These are phyloP conservation scores for Esox lucius DNA, from an alignment of 2,797 vertebrate genomes.

Conservation along the genomic window DNA sequence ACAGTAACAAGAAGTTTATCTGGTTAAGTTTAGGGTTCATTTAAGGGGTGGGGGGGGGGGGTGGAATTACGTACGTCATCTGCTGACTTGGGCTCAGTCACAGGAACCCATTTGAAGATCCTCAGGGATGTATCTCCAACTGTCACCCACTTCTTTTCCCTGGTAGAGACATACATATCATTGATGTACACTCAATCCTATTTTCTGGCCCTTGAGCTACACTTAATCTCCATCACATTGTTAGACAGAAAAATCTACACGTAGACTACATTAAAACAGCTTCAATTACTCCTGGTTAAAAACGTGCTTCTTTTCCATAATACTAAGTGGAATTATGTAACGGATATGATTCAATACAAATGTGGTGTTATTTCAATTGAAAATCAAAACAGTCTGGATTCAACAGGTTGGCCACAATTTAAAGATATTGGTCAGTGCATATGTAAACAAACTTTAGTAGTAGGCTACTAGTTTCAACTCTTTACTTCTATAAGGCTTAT, in stretches of 20 bases:
- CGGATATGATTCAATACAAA: not conserved
- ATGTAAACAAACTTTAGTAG: not conserved
- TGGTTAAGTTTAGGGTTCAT: too few relatives aligned
- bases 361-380: not conserved
- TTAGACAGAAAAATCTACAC: constrained; percentile 1
- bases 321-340: not conserved
- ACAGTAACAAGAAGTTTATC: too few relatives aligned
- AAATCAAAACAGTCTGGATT: not conserved
- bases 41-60: not conserved
- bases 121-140: constrained; percentile 97
- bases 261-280: not conserved
- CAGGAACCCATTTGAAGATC: constrained; percentile 99
- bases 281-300: not conserved
- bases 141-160: constrained; percentile 99
- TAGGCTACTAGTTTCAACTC: not conserved
- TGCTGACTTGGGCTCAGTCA: constrained; percentile 95
- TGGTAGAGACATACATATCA: constrained; percentile 45
- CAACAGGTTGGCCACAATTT: not conserved
- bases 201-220: not conserved
- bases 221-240: not conserved
- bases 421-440: not conserved
- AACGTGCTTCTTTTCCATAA: not conserved
- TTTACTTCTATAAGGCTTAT: not conserved
- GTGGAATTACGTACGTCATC: constrained; percentile 87
- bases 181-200: not conserved